These are phyloP conservation scores for Campopleginae sp. DNA, from an alignment of 2,888 invertebrate species.

Conservation along the genomic window DNA sequence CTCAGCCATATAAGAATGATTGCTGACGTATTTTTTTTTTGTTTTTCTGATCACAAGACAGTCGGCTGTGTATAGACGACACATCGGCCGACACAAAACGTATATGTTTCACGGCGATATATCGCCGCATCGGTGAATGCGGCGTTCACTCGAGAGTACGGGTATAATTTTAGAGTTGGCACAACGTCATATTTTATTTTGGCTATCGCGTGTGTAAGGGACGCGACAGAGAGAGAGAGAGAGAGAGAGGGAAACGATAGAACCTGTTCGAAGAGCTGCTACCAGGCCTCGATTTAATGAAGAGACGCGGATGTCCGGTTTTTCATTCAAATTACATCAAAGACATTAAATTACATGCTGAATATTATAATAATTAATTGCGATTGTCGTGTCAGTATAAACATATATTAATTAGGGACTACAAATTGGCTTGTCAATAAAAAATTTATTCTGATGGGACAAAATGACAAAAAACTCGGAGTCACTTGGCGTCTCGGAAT, in stretches of 20 bases:
- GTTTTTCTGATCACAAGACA: conserved; percentile 1
- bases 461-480: no score
- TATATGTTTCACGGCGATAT: conserved; percentile 39
- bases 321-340: conserved; percentile 30
- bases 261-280: conserved; percentile 22
- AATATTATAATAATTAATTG: neutral
- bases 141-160: conserved; percentile 34
- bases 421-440: neutral
- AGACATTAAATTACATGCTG: neutral
- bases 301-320: conserved; percentile 54
- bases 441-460: neutral
- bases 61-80: conserved; percentile 19
- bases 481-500: no score
- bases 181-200: conserved; percentile 76
- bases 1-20: neutral
- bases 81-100: conserved; percentile 38
- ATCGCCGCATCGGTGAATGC: conserved; percentile 37
- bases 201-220: conserved; percentile 44
- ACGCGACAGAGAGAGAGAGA: neutral
- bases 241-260: neutral
- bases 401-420: neutral
- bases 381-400: neutral
- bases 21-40: conserved; percentile 17
- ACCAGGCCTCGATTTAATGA: conserved; percentile 14
- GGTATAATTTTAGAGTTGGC: conserved; percentile 77